Conservation (phyloP, 2,888 invertebrate species). For the Hemaris fuciformis region DNA sequence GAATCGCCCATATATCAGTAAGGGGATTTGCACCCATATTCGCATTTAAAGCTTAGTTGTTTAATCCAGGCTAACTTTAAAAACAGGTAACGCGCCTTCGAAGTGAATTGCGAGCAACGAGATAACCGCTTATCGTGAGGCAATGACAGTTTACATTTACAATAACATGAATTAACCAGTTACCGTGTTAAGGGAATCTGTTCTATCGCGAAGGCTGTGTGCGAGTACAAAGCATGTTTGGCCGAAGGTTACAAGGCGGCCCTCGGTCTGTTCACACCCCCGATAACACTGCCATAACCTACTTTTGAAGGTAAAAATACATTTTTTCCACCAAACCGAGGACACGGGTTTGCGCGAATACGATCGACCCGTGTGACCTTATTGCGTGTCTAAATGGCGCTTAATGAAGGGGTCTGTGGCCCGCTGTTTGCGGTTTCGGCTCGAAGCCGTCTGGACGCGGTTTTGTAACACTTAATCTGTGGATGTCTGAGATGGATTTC, state of each 20-base stretch:
- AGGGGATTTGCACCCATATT: too few species aligned
- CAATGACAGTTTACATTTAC: too few species aligned
- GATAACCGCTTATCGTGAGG: too few species aligned
- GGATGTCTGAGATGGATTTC: not conserved
- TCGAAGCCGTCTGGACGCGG: not conserved
- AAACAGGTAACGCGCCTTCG: too few species aligned
- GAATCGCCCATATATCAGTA: too few species aligned
- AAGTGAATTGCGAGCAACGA: too few species aligned
- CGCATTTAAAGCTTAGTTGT: too few species aligned
- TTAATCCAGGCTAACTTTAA: too few species aligned
- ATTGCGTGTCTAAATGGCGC: not conserved
- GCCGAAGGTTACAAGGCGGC: not conserved
- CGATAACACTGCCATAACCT: constrained; percentile 1
- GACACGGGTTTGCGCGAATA: not conserved
- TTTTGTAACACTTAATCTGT: not conserved
- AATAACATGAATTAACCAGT: not conserved
- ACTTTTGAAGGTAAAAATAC: constrained; percentile 7
- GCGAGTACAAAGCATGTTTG: too few species aligned
- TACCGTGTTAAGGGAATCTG: not conserved
- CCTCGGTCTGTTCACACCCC: not conserved
- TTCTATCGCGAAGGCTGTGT: not conserved
- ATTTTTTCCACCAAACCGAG: not conserved
- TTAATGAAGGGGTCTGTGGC: not conserved
- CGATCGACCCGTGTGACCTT: constrained; percentile 6
- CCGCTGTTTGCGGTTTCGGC: not conserved